Base-by-base conservation (phyloP, 2,888 invertebrate genomes). In the Opisthograptis luteolata region DNA sequence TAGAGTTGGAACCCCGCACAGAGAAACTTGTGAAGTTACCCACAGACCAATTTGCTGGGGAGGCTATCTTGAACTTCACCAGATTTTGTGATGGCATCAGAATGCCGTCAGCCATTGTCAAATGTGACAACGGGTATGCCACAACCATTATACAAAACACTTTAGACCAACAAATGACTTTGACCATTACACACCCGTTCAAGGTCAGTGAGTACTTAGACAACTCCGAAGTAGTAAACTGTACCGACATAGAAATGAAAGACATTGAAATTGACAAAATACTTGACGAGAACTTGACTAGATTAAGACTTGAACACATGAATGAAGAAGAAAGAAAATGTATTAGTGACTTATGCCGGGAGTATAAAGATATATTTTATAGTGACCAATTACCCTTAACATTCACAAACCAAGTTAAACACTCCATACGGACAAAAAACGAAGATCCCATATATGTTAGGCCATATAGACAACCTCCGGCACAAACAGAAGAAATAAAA, bases 91-190 rank as follows among this genome's bases (percentile, higher is more conserved):
- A 51, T 9, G 60, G 58, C 0, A 48, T 62, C 2, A 20, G 60
- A 24, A 65, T 60, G 59, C 62, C 65, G 0, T 30, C 31, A 3
- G 60, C 63, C 0, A 1, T 60, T 7, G 52, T 60, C 2, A 53
- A 41, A 5, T 55, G 59, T 22, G 5, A 10, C 0, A 36, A 60
- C 14, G 54, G 43, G 0, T 60, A 45, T 10, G 32, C 32, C 4
- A 9, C n/a, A 5, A 32, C 17, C 1, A 8, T 9, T 9, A 3
- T 32, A 14, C 32, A 17, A n/a, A 32, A 19, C 10, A 2, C 6
- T 5, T 32, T 17, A 0, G n/a, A 31, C 7, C n/a, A 39, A 17
- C 1, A 7, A 13, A 6, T 12, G 1, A 28, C n/a, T 5, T 3
- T 28, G 10, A 28, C 10, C 5, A 12, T 28, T 28, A 4, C 1